Conservation (phyloP, 2,888 invertebrate genomes). For the Mythimna vitellina region DNA sequence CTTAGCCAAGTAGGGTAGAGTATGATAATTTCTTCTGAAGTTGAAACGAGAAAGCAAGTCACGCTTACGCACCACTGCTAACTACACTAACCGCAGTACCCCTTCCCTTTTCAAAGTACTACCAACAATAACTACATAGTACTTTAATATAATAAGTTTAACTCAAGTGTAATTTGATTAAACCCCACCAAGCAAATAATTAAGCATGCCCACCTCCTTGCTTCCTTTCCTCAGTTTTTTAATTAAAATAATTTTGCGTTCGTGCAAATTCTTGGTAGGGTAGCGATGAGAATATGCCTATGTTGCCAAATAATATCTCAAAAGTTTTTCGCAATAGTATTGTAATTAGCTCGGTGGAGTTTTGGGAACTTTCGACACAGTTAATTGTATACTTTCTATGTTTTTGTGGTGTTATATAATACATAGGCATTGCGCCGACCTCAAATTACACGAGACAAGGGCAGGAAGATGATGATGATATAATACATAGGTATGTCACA, state of each 20-base stretch:
- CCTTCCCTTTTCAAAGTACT: slow-evolving; percentile 28
- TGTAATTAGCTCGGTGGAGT: slow-evolving; percentile 50
- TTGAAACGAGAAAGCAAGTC: slow-evolving; percentile 64
- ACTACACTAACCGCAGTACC: slow-evolving; percentile 47
- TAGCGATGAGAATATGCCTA: slow-evolving; percentile 67
- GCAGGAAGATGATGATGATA: too few relatives aligned
- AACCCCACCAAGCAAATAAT: slow-evolving; percentile 66
- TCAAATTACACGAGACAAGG: too few relatives aligned
- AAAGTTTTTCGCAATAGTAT: slow-evolving; percentile 56
- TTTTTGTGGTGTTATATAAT: slow-evolving; percentile 17
- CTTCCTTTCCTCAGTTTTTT: slow-evolving; percentile 66
- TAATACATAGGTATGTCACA: neutral
- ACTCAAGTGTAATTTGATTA: slow-evolving; percentile 70
- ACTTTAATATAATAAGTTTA: slow-evolving; percentile 63
- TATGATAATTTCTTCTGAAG: slow-evolving; percentile 58
- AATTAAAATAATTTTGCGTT: slow-evolving; percentile 74
- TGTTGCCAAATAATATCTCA: slow-evolving; percentile 61
- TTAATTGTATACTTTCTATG: slow-evolving; percentile 22
- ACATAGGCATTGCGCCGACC: too few relatives aligned
- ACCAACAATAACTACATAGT: slow-evolving; percentile 55
- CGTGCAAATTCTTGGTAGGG: slow-evolving; percentile 65
- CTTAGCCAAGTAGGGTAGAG: slow-evolving; percentile 54
- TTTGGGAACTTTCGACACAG: slow-evolving; percentile 34
- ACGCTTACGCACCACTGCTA: slow-evolving; percentile 53
- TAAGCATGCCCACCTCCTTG: slow-evolving; percentile 63